Conservation (phyloP, 2,113 vertebrate genomes). For the Tragelaphus strepsiceros region DNA sequence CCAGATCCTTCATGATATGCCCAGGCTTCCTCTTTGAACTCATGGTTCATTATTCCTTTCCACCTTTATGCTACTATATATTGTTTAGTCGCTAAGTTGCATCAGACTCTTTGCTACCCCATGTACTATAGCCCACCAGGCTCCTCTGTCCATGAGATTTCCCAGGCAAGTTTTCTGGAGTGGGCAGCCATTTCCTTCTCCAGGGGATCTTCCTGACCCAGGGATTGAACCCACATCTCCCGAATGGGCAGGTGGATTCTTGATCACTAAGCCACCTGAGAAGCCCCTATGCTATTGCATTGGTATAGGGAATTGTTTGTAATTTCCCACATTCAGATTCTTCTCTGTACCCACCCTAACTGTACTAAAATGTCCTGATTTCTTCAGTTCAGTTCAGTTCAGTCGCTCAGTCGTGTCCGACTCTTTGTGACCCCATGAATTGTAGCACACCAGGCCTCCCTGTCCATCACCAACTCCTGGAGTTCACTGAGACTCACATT, state of each 20-base stretch:
- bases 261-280: background rate
- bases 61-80: background rate
- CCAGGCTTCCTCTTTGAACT: background rate
- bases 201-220: background rate
- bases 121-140: background rate
- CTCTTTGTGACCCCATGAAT: no score
- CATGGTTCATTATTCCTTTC: background rate
- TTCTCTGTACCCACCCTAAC: background rate
- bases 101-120: background rate
- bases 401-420: no score
- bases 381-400: no score
- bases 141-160: background rate
- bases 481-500: no score
- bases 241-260: background rate
- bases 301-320: background rate
- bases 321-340: background rate
- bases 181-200: background rate
- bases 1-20: background rate
- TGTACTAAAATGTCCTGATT: background rate
- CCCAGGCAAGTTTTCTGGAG: background rate
- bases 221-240: background rate
- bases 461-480: no score
- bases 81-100: background rate
- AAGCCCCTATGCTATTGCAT: background rate
- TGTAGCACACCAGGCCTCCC: no score